Base-by-base conservation (phyloP, 2,888 invertebrate genomes). In the Epirrhoe alternata region DNA sequence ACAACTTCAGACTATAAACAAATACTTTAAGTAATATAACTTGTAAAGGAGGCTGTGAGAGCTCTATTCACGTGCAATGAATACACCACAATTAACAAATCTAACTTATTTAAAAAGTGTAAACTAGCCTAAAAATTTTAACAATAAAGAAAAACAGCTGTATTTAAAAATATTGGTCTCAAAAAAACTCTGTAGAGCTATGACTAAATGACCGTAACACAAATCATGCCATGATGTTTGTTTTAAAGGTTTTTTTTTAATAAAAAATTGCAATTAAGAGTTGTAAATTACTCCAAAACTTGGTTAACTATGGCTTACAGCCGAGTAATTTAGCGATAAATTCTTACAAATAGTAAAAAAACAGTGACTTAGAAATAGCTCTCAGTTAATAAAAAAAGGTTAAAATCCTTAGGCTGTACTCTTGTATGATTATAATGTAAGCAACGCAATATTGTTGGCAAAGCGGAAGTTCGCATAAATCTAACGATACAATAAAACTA, bases 341-440 rank as follows among this genome's bases (percentile, higher is more conserved):
- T 88, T 74, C 80, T 78, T 82, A 90, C 84, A 87, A 89, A 86
- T 87, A 83, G 88, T 90, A 88, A 87, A 91, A 66, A 91, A 89
- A 88, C 87, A 88, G 92, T 86, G 92, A 93, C 92, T 92, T 92
- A 93, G 93, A 87, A 92, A 92, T 93, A 93, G 93, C 93, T 92
- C 93, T 91, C 92, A 92, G 92, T 85, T 86, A 89, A 87, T 87
- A 88, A 89, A 90, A 89, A 86, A 92, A 89, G 82, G 91, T 93
- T 93, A 92, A 92, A 92, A 92, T 93, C 92, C 92, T 92, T 92
- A 92, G 92, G 92, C 92, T 92, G 92, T 92, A 92, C 92, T 92
- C 89, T 90, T 84, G 83, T 90, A 91, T 88, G 91, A 88, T 91
- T 91, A 91, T 87, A 90, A 92, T 87, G 89, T 91, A 92, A 92